A percentile compares a stretch with the other conserved stretches of the same genome.
These are phyloP conservation scores for Xylophagus ater DNA, from an alignment of 2,888 invertebrate genomes.

Conservation along the genomic window DNA sequence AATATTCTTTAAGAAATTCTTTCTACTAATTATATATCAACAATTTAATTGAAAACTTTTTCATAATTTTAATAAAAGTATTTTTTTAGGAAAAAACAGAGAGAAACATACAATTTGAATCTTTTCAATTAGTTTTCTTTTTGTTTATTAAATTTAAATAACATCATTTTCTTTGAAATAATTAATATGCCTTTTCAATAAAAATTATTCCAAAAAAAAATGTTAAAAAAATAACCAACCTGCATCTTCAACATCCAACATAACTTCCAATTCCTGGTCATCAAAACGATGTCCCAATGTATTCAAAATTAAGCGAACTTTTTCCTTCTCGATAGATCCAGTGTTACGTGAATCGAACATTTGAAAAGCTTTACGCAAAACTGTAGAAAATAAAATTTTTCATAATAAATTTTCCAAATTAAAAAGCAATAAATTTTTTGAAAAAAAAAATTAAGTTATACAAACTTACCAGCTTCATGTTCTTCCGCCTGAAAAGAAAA, in stretches of 20 bases:
- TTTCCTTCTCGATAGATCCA: conserved; percentile 68
- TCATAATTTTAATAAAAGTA: too few relatives aligned
- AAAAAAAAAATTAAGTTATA: conserved; percentile 10
- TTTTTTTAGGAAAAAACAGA: too few relatives aligned
- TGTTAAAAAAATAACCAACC: conserved; percentile 44
- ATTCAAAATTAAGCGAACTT: conserved; percentile 66
- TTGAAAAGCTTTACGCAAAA: conserved; percentile 67
- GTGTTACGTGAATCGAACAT: conserved; percentile 76
- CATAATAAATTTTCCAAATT: conserved; percentile 5
- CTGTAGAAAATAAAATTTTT: conserved; percentile 34
- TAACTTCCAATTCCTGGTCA: conserved; percentile 62
- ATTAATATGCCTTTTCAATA: too few relatives aligned
- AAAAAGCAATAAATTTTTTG: background rate
- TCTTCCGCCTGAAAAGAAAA: conserved; percentile 29
- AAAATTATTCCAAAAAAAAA: too few relatives aligned
- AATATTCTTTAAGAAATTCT: too few relatives aligned
- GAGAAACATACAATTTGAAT: too few relatives aligned
- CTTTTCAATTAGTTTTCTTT: too few relatives aligned
- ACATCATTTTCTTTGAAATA: too few relatives aligned
- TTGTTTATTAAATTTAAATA: too few relatives aligned
- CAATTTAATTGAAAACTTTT: too few relatives aligned
- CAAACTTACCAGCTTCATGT: conserved; percentile 43
- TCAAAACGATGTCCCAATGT: conserved; percentile 72
- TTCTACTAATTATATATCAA: too few relatives aligned
- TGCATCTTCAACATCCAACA: conserved; percentile 68